phyloP scores from a whole-genome alignment of 2,888 invertebrate species.

The Eristalinus aeneus region DNA sequence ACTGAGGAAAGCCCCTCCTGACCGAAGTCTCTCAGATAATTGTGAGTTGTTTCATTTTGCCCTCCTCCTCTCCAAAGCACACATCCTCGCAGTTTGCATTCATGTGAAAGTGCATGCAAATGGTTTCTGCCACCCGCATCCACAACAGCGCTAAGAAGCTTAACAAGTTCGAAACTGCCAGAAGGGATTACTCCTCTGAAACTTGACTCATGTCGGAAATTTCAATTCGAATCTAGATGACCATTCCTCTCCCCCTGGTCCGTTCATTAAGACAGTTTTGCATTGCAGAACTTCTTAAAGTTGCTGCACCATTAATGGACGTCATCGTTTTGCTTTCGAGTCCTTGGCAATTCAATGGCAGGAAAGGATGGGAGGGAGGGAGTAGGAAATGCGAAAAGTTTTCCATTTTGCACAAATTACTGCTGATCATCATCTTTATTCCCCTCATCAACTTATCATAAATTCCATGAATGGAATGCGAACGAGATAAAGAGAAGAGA shows the following conservation, averaged over 20 bases:
- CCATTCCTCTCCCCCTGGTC: not conserved
- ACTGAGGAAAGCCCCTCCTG: too few species aligned
- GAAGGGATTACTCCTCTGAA: not conserved
- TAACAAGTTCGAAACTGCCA: not conserved
- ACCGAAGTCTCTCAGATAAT: too few species aligned
- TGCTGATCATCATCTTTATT: slow-evolving; percentile 20
- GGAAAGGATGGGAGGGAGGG: too few species aligned
- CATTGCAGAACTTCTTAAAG: not conserved
- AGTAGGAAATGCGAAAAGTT: slow-evolving; percentile 5
- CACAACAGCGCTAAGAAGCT: not conserved
- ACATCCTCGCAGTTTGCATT: too few species aligned
- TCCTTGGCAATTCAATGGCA: not conserved
- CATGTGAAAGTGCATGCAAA: not conserved
- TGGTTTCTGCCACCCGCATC: not conserved
- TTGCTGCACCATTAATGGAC: not conserved
- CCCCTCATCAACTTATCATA: slow-evolving; percentile 36
- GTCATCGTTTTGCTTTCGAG: not conserved
- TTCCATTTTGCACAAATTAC: slow-evolving; percentile 44
- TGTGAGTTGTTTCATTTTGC: too few species aligned
- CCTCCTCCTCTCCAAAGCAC: too few species aligned
- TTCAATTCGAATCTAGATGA: not conserved
- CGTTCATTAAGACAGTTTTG: not conserved
- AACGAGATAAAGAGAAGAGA: not conserved
- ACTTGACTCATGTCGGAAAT: not conserved
- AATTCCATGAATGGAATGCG: slow-evolving; percentile 10